phyloP scores from a whole-genome alignment of 2,113 vertebrate genomes.

The Cephalopholis sonnerati region DNA sequence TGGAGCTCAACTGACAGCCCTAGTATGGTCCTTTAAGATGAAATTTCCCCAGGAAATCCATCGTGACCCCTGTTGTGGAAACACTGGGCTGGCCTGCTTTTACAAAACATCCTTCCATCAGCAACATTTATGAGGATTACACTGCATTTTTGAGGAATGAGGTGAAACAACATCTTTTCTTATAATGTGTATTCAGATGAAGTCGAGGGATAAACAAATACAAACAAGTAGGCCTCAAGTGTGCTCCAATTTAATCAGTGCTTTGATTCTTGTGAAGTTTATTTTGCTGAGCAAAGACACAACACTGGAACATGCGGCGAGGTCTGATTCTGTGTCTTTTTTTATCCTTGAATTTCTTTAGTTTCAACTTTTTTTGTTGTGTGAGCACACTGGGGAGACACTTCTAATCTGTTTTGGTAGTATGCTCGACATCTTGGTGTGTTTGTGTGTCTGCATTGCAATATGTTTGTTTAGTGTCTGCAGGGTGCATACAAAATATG shows the following conservation, averaged over 20 bases:
- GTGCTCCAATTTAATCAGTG: neutral
- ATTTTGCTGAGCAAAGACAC: neutral
- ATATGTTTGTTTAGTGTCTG: conserved; percentile 42
- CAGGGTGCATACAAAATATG: conserved; percentile 13
- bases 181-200: neutral
- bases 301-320: neutral
- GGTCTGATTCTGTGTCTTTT: neutral
- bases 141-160: neutral
- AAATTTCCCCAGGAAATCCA: neutral
- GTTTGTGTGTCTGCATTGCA: neutral
- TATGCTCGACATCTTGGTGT: neutral
- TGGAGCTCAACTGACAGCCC: conserved; percentile 19
- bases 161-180: neutral
- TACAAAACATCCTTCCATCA: neutral
- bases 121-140: neutral
- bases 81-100: neutral
- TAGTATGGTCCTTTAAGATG: neutral
- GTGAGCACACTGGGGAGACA: conserved; percentile 14
- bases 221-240: neutral
- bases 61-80: conserved; percentile 4
- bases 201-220: neutral
- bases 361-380: neutral
- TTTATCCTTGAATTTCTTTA: neutral
- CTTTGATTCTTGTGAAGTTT: neutral
- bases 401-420: conserved; percentile 12